A percentile compares a stretch with the other conserved stretches of the same genome.
These are phyloP conservation scores for Penaeus vannamei DNA, from an alignment of 1,140 invertebrate species.

Conservation along the genomic window DNA sequence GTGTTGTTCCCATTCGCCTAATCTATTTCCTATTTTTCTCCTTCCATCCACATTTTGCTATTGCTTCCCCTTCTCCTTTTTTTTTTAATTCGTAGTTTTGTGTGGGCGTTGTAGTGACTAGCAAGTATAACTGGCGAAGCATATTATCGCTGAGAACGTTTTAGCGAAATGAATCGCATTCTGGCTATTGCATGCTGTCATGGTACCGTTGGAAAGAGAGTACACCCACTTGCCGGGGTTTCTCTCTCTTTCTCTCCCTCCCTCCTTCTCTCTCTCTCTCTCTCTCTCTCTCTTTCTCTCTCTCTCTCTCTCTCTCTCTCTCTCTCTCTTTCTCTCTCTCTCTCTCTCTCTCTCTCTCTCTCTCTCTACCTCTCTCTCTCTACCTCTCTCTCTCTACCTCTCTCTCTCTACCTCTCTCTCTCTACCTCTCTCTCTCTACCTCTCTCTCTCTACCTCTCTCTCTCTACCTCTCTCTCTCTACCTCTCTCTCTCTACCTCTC, in stretches of 20 bases:
- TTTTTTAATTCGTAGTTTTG: too few species aligned
- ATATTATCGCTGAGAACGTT: too few species aligned
- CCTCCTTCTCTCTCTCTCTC: slow-evolving; percentile 13
- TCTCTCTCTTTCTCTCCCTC: slow-evolving; percentile 23
- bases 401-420: not conserved
- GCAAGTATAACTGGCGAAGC: too few species aligned
- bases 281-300: slow-evolving; percentile 9
- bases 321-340: slow-evolving; percentile 14
- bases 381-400: not conserved
- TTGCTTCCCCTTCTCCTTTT: too few species aligned
- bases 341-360: not conserved
- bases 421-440: not conserved
- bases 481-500: too few species aligned
- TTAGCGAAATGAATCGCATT: too few species aligned
- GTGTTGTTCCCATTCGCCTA: too few species aligned
- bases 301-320: slow-evolving; percentile 40
- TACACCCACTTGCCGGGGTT: slow-evolving; percentile 11
- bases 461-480: too few species aligned
- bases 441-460: slow-evolving; percentile 4
- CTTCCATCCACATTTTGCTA: too few species aligned
- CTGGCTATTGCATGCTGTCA: too few species aligned
- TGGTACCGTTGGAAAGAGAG: not conserved
- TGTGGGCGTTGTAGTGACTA: too few species aligned
- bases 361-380: not conserved
- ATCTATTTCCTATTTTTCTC: too few species aligned